Conservation (phyloP, 2,797 vertebrate genomes). For the Pachyuromys duprasi region DNA sequence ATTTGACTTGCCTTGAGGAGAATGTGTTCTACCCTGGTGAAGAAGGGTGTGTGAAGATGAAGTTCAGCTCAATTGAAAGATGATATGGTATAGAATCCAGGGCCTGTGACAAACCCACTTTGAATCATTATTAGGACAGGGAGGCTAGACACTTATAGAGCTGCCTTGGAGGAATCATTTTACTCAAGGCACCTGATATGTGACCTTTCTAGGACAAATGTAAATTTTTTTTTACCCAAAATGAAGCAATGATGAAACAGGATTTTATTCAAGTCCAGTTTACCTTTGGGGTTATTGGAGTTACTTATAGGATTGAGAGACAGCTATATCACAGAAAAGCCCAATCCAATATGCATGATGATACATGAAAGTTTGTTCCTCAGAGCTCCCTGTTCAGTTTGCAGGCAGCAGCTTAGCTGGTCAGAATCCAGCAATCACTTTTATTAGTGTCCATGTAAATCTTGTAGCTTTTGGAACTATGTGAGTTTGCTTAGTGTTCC, state of each 20-base stretch:
- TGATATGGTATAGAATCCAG: background rate
- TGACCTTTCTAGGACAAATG: background rate
- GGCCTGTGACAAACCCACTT: background rate
- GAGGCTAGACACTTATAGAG: background rate
- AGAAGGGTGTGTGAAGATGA: accelerated
- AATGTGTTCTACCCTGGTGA: background rate
- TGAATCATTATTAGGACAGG: background rate
- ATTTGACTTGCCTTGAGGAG: background rate
- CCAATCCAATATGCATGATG: background rate
- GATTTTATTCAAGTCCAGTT: background rate
- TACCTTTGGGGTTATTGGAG: background rate
- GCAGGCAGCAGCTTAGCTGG: background rate
- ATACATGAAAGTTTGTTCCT: background rate
- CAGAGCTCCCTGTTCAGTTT: background rate
- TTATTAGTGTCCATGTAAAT: background rate
- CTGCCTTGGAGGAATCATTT: background rate
- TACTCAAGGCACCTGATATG: background rate
- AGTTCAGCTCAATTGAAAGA: background rate
- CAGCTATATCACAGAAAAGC: background rate
- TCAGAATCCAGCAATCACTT: background rate
- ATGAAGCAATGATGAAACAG: background rate
- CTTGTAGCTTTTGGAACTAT: background rate
- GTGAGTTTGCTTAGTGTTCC: background rate
- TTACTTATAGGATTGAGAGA: background rate
- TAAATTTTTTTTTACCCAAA: background rate